Base-by-base conservation (phyloP, 2,797 vertebrate genomes). In the Melopsittacus undulatus region DNA sequence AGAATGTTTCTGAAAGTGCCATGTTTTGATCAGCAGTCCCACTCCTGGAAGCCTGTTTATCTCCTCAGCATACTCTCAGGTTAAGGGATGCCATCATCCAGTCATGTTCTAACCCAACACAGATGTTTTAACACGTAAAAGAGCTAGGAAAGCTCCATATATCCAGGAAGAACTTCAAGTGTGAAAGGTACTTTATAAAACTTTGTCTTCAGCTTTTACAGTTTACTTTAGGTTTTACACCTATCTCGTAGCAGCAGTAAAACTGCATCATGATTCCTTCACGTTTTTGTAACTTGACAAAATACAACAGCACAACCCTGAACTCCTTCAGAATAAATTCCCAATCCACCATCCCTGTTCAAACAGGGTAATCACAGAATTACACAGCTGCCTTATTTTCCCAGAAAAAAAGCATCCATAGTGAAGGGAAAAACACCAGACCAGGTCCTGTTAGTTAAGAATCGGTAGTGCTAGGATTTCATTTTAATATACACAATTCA, bases 211-310 rank as follows among this genome's bases (percentile, higher is more conserved):
- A 63, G 62, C 61, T 92, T 97, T 95, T 83, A 94, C 67, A 82
- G 68, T 93, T 96, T 85, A 91, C 75, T 95, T 96, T 79, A 77
- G 68, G 77, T 94, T 96, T 97, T 87, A 91, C 90, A 95, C 73
- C 82, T 96, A 73, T 92, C 92, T 92, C 46, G 6, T 5, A 72
- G 57, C 18, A 78, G 66, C 40, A 91, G 79, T 68, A 92, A 96
- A 94, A 95, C 72, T 36, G 51, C 52, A 78, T 40, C 18, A 17
- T 8, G 59, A 81, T 10, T 89, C 70, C 68, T 73, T 84, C 21
- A 1, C 13, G 1, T 3, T 90, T 78, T 45, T 74, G 36, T 54
- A 78, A 84, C 40, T 36, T 69, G 68, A 92, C 86, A 77, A 87
- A 92, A 92, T 36, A 52, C 22, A 88, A 83, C 5, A 23, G 89